phyloP scores from a whole-genome alignment of 2,888 invertebrate genomes.

The Frankliniella fusca region DNA sequence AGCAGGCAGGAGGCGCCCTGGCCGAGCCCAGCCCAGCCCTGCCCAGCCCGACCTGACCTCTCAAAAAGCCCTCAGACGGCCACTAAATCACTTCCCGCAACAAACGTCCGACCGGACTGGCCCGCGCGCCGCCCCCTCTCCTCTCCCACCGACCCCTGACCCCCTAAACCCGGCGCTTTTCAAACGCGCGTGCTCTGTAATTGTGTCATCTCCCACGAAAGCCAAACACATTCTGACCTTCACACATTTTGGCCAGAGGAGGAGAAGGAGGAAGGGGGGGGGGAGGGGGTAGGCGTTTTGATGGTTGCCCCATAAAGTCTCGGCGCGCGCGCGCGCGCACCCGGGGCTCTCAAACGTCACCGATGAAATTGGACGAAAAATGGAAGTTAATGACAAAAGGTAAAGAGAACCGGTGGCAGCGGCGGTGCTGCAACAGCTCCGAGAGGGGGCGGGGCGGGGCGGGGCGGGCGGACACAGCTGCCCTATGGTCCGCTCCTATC shows the following conservation, averaged over 20 bases:
- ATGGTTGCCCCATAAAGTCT: constrained; percentile 6
- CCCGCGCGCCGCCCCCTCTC: neutral
- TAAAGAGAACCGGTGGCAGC: neutral
- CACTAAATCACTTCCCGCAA: constrained; percentile 19
- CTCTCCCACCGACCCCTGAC: neutral
- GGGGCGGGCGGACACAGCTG: neutral
- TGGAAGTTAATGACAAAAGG: constrained; percentile 24
- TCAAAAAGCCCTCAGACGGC: constrained; percentile 19
- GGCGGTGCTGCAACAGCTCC: neutral
- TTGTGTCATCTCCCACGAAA: constrained; percentile 24
- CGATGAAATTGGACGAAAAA: constrained; percentile 25
- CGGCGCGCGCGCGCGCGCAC: neutral
- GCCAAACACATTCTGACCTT: constrained; percentile 18
- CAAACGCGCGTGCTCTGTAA: neutral
- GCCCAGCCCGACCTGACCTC: neutral
- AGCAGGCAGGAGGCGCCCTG: too few relatives aligned
- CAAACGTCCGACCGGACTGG: neutral
- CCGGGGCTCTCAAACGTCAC: neutral
- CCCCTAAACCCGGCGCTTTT: neutral
- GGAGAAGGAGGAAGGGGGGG: too few relatives aligned
- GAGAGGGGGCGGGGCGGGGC: neutral
- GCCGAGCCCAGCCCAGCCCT: too few relatives aligned
- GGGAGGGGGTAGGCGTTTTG: neutral
- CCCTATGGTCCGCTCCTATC: neutral
- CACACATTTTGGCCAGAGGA: neutral